Percentiles rank a stretch among this genome's conserved stretches.
These are phyloP conservation scores for Oncorhynchus kisutch DNA, from an alignment of 2,113 vertebrate species.

Conservation along the genomic window DNA sequence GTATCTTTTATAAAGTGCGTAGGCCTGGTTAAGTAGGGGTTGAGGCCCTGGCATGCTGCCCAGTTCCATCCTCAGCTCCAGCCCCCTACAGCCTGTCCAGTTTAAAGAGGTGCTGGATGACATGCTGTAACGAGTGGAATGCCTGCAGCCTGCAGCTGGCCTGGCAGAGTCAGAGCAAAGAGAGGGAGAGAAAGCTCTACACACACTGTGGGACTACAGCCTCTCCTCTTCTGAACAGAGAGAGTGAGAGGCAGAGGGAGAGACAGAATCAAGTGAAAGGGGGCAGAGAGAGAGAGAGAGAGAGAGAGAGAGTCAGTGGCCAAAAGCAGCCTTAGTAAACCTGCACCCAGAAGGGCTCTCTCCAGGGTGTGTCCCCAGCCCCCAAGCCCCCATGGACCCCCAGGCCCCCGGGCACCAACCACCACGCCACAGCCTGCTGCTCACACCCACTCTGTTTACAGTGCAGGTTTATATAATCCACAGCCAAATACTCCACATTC, in stretches of 20 bases:
- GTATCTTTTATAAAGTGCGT: background rate
- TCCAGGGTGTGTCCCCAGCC: conserved; percentile 12
- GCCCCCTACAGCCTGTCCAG: conserved; percentile 17
- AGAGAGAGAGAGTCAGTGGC: too few relatives aligned
- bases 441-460: conserved; percentile 55
- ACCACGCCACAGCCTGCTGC: conserved; percentile 1
- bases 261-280: too few relatives aligned
- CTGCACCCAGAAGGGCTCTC: background rate
- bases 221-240: too few relatives aligned
- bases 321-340: conserved; percentile 10
- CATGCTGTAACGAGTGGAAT: conserved; percentile 46
- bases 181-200: conserved; percentile 1
- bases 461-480: conserved; percentile 32
- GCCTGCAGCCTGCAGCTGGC: conserved; percentile 43
- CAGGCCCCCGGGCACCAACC: conserved; percentile 10
- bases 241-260: too few relatives aligned
- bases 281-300: conserved; percentile 7
- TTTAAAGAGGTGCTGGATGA: conserved; percentile 63
- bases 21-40: conserved; percentile 15
- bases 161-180: too few relatives aligned
- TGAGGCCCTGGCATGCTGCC: conserved; percentile 39
- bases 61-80: background rate
- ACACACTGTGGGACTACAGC: too few relatives aligned
- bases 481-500: conserved; percentile 51
- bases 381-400: background rate